These are phyloP conservation scores for Sorex araneus DNA, from an alignment of 2,113 vertebrate species.

Conservation along the genomic window DNA sequence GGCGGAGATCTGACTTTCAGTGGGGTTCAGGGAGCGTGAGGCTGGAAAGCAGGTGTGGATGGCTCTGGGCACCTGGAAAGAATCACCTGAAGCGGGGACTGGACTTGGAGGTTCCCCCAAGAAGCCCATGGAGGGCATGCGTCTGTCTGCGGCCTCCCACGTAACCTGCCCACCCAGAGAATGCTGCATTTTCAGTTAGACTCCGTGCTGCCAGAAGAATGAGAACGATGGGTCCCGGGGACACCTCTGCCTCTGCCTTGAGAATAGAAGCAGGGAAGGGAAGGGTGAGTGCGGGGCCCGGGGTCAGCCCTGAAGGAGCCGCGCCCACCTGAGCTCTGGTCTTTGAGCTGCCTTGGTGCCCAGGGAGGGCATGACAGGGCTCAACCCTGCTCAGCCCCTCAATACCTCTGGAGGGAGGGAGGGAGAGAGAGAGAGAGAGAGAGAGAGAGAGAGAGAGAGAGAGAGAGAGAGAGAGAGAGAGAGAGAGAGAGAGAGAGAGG, in stretches of 20 bases:
- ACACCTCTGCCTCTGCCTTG: conserved; percentile 35
- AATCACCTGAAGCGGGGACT: neutral
- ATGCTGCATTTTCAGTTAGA: conserved; percentile 28
- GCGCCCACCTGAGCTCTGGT: neutral
- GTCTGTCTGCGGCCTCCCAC: neutral
- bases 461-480: too few relatives aligned
- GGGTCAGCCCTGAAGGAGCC: neutral
- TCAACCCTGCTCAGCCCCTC: too few relatives aligned
- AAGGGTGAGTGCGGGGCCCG: neutral
- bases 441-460: too few relatives aligned
- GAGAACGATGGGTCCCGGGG: conserved; percentile 60
- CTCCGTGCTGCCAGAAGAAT: conserved; percentile 52
- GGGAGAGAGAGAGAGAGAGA: too few relatives aligned
- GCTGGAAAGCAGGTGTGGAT: neutral
- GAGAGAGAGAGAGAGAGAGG: too few relatives aligned
- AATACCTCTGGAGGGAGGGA: too few relatives aligned
- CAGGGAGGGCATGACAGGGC: too few relatives aligned
- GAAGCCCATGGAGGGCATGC: neutral
- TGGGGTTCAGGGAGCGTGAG: neutral
- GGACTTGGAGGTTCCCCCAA: neutral
- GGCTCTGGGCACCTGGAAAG: neutral
- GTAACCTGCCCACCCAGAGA: neutral
- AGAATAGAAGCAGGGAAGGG: neutral
- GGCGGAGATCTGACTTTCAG: neutral
- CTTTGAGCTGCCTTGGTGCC: too few relatives aligned